Percentiles rank a stretch among this genome's conserved stretches.
These are phyloP conservation scores for Cotesia typhae DNA, from an alignment of 1,140 invertebrate species.

Conservation along the genomic window DNA sequence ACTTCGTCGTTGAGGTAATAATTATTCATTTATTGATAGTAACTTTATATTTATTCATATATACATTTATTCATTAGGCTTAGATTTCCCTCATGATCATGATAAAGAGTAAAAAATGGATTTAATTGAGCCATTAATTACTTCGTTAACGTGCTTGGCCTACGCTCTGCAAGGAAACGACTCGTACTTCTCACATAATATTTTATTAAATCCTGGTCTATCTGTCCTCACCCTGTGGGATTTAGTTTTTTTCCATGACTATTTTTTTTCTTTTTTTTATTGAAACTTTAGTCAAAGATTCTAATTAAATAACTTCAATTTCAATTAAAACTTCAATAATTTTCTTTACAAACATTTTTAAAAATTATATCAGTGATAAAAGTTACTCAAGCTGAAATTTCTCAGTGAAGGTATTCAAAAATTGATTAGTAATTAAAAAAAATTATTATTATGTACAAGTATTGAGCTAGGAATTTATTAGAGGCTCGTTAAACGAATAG, in stretches of 20 bases:
- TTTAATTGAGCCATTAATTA: slow-evolving; percentile 44
- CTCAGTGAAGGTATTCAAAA: too few species aligned
- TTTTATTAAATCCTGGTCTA: slow-evolving; percentile 16
- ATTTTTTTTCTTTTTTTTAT: neutral
- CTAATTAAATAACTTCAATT: too few species aligned
- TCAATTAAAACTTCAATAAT: too few species aligned
- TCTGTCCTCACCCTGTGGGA: slow-evolving; percentile 16
- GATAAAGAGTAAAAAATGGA: neutral
- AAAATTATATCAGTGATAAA: too few species aligned
- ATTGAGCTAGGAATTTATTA: too few species aligned
- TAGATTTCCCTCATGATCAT: neutral
- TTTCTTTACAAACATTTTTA: too few species aligned
- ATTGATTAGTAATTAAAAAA: too few species aligned
- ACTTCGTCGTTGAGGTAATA: slow-evolving; percentile 72
- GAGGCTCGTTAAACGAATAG: too few species aligned
- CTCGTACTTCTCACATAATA: slow-evolving; percentile 9
- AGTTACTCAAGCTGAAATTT: too few species aligned
- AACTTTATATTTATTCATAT: slow-evolving; percentile 20
- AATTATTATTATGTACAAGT: too few species aligned
- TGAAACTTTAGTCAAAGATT: neutral
- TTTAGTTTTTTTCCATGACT: neutral
- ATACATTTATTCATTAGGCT: neutral
- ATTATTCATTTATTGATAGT: slow-evolving; percentile 6
- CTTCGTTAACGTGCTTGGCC: slow-evolving; percentile 34
- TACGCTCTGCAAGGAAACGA: slow-evolving; percentile 25